Conservation (phyloP, 1,140 invertebrate species). For the Monomorium pharaonis region DNA sequence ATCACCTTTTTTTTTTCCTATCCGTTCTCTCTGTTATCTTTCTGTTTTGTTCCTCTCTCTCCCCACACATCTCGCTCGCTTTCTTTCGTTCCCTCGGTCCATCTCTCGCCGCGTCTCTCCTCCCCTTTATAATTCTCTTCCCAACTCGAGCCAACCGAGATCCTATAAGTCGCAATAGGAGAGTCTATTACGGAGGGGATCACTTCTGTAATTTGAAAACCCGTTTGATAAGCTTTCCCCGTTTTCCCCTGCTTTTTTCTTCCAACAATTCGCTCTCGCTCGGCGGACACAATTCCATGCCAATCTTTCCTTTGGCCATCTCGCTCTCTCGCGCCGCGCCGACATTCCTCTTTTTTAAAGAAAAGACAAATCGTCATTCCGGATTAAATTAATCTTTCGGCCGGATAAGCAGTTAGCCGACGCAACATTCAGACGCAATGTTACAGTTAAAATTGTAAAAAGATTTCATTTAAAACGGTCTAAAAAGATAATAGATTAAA, state of each 20-base stretch:
- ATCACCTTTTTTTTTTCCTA: neutral
- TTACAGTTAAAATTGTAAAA: conserved; percentile 38
- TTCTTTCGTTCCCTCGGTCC: conserved; percentile 12
- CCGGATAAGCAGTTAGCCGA: conserved; percentile 17
- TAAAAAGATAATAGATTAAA: conserved; percentile 8
- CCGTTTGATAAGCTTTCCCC: conserved; percentile 72
- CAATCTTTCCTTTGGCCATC: conserved; percentile 67
- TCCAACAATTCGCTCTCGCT: conserved; percentile 44
- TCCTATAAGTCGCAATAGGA: conserved; percentile 76
- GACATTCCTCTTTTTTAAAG: conserved; percentile 46
- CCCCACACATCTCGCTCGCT: conserved; percentile 15
- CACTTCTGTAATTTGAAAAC: conserved; percentile 77
- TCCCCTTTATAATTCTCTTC: conserved; percentile 71
- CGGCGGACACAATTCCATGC: conserved; percentile 64
- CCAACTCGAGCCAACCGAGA: conserved; percentile 71
- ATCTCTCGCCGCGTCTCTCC: conserved; percentile 30
- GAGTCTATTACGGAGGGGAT: conserved; percentile 76
- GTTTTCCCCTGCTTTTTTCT: conserved; percentile 42
- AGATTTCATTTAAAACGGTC: conserved; percentile 23
- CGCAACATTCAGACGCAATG: conserved; percentile 24
- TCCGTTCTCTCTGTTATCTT: conserved; percentile 31
- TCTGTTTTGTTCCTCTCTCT: conserved; percentile 22
- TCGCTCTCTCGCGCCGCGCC: conserved; percentile 27
- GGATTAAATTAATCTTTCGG: conserved; percentile 56
- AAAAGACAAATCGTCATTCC: conserved; percentile 56